These are phyloP conservation scores for Paradisaea rubra DNA, from an alignment of 2,113 vertebrate species.

Conservation along the genomic window DNA sequence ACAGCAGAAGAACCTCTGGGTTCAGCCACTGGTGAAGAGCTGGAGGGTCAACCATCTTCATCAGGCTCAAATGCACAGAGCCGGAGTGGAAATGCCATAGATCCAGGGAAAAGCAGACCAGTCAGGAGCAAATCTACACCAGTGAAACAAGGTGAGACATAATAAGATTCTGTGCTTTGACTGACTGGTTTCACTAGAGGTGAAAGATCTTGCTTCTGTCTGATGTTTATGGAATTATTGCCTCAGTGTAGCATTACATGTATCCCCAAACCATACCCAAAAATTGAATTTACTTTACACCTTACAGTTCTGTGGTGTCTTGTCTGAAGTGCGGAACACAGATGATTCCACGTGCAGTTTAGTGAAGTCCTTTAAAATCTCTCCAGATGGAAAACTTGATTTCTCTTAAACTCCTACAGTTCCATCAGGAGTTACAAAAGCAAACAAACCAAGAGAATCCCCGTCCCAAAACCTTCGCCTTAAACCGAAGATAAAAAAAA, in stretches of 20 bases:
- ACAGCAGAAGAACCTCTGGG: conserved; percentile 72
- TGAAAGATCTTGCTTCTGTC: not conserved
- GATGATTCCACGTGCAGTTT: not conserved
- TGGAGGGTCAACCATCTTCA: conserved; percentile 79
- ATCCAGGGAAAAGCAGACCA: conserved; percentile 68
- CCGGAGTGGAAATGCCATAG: conserved; percentile 59
- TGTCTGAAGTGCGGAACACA: not conserved
- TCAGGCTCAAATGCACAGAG: conserved; percentile 76
- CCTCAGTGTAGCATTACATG: not conserved
- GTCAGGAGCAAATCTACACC: conserved; percentile 76
- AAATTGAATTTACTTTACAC: not conserved
- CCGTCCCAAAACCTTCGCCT: not conserved
- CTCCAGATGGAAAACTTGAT: not conserved
- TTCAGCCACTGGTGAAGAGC: conserved; percentile 75
- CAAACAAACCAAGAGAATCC: not conserved
- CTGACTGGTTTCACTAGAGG: not conserved
- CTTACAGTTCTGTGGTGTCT: not conserved
- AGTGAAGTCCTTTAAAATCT: not conserved
- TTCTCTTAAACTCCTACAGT: not conserved
- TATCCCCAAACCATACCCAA: not conserved
- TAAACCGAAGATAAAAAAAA: not conserved
- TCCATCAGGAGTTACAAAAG: not conserved
- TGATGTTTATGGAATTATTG: not conserved
- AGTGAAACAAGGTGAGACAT: conserved; percentile 73
- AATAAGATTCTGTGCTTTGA: not conserved